Evolutionary conservation across 2,113 vertebrate genomes (phyloP).

Genomic region (Vanacampus margaritifer): DNA sequence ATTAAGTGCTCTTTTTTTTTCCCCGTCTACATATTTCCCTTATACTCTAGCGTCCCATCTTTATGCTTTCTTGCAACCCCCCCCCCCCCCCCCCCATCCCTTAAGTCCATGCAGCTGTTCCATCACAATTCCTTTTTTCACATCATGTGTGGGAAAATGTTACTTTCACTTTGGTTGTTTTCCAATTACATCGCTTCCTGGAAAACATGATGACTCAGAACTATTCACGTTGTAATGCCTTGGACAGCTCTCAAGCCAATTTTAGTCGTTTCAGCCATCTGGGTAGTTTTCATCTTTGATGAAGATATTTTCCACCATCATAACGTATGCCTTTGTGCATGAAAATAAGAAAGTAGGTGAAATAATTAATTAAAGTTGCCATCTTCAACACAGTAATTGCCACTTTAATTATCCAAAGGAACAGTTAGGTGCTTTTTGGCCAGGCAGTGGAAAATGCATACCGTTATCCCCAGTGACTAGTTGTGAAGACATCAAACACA

Average conservation of each 20-base stretch:
- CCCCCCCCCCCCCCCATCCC: too few species aligned
- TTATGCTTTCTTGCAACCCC: too few species aligned
- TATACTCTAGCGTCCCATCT: too few species aligned
- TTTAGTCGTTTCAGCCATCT: background rate
- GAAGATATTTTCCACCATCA: background rate
- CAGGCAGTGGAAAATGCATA: background rate
- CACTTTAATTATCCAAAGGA: background rate
- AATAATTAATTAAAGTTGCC: background rate
- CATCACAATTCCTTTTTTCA: background rate
- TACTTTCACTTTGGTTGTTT: background rate
- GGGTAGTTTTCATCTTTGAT: background rate
- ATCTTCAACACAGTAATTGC: background rate
- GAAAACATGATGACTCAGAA: background rate
- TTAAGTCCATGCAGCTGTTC: background rate
- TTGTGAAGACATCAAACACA: background rate
- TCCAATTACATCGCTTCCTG: background rate
- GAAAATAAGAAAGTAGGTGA: background rate
- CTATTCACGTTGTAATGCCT: background rate
- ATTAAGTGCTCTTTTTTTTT: too few species aligned
- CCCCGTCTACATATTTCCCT: too few species aligned
- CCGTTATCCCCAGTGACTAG: background rate
- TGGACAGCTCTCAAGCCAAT: background rate
- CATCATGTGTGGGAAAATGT: background rate
- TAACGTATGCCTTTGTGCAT: background rate
- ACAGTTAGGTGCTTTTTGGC: background rate